phyloP scores from a whole-genome alignment of 2,797 vertebrate species.

The Tiaroga cobitis region DNA sequence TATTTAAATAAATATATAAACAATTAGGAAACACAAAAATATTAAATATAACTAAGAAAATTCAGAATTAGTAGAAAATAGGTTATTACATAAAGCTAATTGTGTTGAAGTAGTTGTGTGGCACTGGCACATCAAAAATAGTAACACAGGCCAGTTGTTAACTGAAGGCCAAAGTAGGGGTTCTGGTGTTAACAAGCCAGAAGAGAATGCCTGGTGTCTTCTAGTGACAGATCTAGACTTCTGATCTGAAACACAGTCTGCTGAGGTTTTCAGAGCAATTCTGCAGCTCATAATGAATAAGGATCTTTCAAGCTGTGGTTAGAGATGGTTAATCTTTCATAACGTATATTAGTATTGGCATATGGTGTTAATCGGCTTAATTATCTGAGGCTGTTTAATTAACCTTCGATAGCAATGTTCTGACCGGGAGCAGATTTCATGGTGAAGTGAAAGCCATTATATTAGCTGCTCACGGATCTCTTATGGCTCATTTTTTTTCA shows the following conservation, averaged over 20 bases:
- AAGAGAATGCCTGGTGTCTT: not conserved
- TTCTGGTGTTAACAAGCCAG: not conserved
- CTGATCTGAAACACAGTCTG: slow-evolving; percentile 64
- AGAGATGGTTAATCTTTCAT: slow-evolving; percentile 13
- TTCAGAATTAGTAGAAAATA: no score
- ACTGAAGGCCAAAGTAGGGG: not conserved
- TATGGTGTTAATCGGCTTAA: slow-evolving; percentile 19
- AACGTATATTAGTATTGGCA: slow-evolving; percentile 28
- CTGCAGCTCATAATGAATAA: slow-evolving; percentile 7
- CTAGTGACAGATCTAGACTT: slow-evolving; percentile 29
- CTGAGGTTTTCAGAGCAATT: slow-evolving; percentile 24
- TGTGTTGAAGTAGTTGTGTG: not conserved
- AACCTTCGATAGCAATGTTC: slow-evolving; percentile 10
- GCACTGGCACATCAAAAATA: not conserved
- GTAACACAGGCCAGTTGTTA: not conserved
- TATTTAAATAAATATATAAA: not conserved
- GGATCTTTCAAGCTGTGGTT: not conserved
- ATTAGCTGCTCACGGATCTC: slow-evolving; percentile 7
- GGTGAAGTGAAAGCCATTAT: not conserved
- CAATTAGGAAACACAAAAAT: not conserved
- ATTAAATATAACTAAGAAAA: no score
- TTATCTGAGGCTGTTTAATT: slow-evolving; percentile 38
- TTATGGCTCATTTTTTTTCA: not conserved
- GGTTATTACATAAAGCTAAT: not conserved
- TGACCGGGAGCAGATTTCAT: slow-evolving; percentile 20